These are phyloP conservation scores for Anguilla pacifica DNA, from an alignment of 2,797 vertebrate species.

Conservation along the genomic window DNA sequence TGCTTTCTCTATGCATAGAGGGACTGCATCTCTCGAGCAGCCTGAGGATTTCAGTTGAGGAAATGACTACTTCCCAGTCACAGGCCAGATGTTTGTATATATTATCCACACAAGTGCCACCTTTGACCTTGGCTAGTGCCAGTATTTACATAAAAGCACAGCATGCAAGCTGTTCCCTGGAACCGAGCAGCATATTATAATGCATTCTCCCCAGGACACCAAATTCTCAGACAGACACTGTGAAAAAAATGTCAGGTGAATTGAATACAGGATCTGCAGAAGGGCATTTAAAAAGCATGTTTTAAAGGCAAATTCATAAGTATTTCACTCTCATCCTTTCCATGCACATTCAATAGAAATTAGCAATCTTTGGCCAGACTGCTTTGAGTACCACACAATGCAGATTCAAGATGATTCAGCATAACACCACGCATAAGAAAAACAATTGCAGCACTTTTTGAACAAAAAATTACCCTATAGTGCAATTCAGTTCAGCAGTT, in stretches of 20 bases:
- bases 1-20: not conserved
- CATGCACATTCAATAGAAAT: not conserved
- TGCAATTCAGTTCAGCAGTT: constrained; percentile 77
- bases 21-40: not conserved
- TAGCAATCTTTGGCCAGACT: constrained; percentile 9
- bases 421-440: constrained; percentile 54
- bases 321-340: constrained; percentile 30
- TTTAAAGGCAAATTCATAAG: constrained; percentile 19
- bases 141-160: constrained; percentile 13
- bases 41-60: not conserved
- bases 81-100: not conserved
- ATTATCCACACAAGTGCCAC: not conserved
- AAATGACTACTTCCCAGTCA: not conserved
- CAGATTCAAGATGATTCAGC: constrained; percentile 61
- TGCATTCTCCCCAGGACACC: not conserved
- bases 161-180: not conserved
- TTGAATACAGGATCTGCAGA: constrained; percentile 39
- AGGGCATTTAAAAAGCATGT: constrained; percentile 35
- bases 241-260: constrained; percentile 10
- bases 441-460: constrained; percentile 59
- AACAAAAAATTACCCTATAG: constrained; percentile 69
- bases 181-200: not conserved
- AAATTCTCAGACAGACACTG: constrained; percentile 33
- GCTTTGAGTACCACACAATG: constrained; percentile 47
- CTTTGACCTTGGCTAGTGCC: not conserved